Evolutionary conservation across 2,797 vertebrate genomes (phyloP), one percentile per base, ranked within the genome.

Genomic region (Fringilla coelebs): DNA sequence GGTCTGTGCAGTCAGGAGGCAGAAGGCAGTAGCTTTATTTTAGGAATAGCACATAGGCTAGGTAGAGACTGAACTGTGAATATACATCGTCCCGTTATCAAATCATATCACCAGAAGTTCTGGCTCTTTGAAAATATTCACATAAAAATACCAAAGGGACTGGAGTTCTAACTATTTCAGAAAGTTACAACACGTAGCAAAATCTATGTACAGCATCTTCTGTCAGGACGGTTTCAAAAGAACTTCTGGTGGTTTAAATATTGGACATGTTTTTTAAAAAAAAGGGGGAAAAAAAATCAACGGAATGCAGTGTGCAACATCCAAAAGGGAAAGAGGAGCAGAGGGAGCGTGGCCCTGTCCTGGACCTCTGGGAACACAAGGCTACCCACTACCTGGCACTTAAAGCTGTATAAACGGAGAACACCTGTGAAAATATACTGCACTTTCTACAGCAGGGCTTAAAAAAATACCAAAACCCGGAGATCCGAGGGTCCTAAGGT

Each of bases 11-110:
- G 22, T 20, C 80, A 38, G 83, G 91, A 95, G 93, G 95, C 89
- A 93, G 93, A 93, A 96, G 84, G 91, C 86, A 66, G 73, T 54
- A 93, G 91, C 95, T 97, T 97, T 97, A 97, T 97, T 97, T 72
- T 25, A 67, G 94, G 95, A 74, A 40, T 8, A 89, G 89, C 86
- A 93, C 75, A 52, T 17, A 62, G 92, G 85, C 65, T 8, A 72
- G 85, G 91, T 29, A 74, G 89, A 94, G 93, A 60, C 81, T 31
- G 34, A 74, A 38, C 1, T n/a, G 78, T 17, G 65, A 51, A 58
- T 61, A 87, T 40, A 66, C 61, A 86, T 51, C 57, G 18, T 65
- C 89, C 71, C 45, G 0, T 94, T 93, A 89, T 89, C 95, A 95
- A 95, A 94, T 76, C 63, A 77, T 38, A 41, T 36, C 68, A 52